Evolutionary conservation across 2,113 vertebrate genomes (phyloP).

Genomic region (Cercocebus atys): DNA sequence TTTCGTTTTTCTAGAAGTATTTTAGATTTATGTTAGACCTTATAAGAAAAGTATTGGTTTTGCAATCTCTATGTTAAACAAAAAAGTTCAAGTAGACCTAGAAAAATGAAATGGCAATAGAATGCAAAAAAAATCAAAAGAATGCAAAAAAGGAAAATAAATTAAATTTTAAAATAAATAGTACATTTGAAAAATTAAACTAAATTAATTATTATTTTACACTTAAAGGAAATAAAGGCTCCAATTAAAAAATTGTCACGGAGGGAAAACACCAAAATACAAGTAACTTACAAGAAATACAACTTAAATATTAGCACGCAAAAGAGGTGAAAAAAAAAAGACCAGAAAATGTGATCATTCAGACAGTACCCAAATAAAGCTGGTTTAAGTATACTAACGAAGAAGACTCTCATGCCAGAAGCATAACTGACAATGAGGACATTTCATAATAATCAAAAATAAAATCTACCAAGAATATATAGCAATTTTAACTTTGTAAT

Average conservation of each 20-base stretch:
- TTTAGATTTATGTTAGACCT: neutral
- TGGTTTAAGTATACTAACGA: neutral
- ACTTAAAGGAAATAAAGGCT: neutral
- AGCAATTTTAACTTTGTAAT: neutral
- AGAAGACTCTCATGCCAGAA: neutral
- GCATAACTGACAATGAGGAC: neutral
- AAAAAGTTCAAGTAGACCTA: neutral
- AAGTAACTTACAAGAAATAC: neutral
- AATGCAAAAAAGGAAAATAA: neutral
- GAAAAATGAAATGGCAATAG: neutral
- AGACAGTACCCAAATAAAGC: neutral
- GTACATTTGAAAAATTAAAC: neutral
- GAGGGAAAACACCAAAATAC: neutral
- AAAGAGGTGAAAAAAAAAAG: neutral
- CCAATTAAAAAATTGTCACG: neutral
- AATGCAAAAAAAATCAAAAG: neutral
- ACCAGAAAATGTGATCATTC: neutral
- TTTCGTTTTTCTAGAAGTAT: neutral
- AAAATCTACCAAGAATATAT: neutral
- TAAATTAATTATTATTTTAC: neutral
- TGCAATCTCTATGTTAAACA: neutral
- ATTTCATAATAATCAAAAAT: neutral
- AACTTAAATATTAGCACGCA: neutral
- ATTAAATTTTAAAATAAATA: neutral
- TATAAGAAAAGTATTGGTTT: neutral